Evolutionary conservation across 2,797 vertebrate genomes (phyloP).

Genomic region (Nannoperca obscura): DNA sequence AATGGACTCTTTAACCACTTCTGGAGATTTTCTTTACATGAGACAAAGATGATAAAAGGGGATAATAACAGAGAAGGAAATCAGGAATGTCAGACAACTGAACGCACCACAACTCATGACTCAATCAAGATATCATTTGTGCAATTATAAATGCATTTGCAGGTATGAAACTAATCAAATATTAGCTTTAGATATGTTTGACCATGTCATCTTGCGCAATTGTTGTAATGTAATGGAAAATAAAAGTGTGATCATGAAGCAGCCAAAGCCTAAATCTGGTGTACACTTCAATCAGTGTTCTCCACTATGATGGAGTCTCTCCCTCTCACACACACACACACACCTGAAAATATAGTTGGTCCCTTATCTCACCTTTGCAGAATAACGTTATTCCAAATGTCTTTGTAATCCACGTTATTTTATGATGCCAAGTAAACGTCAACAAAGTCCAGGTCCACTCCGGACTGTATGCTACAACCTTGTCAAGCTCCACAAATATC

Average conservation of each 20-base stretch:
- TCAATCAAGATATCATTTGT: not conserved
- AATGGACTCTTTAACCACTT: not conserved
- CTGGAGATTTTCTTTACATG: not conserved
- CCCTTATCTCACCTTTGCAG: slow-evolving; percentile 74
- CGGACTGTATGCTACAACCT: slow-evolving; percentile 2
- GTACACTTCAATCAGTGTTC: not conserved
- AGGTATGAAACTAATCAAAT: not conserved
- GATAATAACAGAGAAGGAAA: not conserved
- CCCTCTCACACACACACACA: no score
- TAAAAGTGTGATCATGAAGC: not conserved
- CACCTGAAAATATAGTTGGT: not conserved
- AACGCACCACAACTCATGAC: not conserved
- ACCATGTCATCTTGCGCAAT: not conserved
- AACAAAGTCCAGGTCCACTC: slow-evolving; percentile 43
- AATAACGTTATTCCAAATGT: slow-evolving; percentile 32
- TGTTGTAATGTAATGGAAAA: not conserved
- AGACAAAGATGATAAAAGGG: not conserved
- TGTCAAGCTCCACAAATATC: slow-evolving; percentile 35
- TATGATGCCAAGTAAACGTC: slow-evolving; percentile 30
- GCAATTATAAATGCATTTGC: not conserved
- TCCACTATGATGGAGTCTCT: not conserved
- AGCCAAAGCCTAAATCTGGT: not conserved
- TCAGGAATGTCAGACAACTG: not conserved
- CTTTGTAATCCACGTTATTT: slow-evolving; percentile 62
- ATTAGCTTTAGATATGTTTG: not conserved